Evolutionary conservation across 2,888 invertebrate genomes (phyloP), one percentile per base, ranked within the genome.

Genomic region (Allacma fusca): DNA sequence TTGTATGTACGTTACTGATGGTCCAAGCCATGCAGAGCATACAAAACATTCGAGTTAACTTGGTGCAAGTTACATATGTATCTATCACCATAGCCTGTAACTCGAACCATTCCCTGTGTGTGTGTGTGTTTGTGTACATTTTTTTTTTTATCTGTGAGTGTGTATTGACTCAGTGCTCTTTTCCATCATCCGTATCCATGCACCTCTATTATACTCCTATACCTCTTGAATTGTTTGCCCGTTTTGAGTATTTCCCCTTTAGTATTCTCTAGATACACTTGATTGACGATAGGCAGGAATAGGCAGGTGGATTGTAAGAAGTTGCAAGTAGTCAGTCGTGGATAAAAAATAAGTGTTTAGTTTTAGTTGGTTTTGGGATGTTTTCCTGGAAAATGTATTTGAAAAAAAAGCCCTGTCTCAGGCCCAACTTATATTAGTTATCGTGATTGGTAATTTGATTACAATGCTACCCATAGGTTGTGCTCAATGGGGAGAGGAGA

Each of bases 391-490:
- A n/a, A n/a, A n/a, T n/a, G n/a, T n/a, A n/a, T n/a, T n/a, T n/a
- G 57, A 57, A 57, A 21, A 57, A 57, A 21, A 57, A 21, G 21
- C 16, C 5, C 16, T 4, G 5, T 19, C 57, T 21, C 57, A 57
- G 21, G 5, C 57, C 44, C 19, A 57, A 62, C 23, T 62, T 62
- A 13, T 62, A 24, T 62, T 62, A 24, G 62, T 62, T 62, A 62
- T 24, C 62, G 24, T 21, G 24, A 62, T 62, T 62, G 24, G 62
- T 62, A 62, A 62, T 57, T 29, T 69, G 40, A 69, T 40, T 40
- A 12, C 21, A 69, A 23, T 62, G 62, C 21, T 12, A 12, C n/a
- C 43, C 5, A 28, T 4, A 34, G 34, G 9, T 34, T 34, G 34
- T 67, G 29, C 34, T 67, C 16, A 67, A 28, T 29, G 28, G 29